Evolutionary conservation across 1,140 invertebrate genomes (phyloP).

Genomic region (Hestina assimilis): DNA sequence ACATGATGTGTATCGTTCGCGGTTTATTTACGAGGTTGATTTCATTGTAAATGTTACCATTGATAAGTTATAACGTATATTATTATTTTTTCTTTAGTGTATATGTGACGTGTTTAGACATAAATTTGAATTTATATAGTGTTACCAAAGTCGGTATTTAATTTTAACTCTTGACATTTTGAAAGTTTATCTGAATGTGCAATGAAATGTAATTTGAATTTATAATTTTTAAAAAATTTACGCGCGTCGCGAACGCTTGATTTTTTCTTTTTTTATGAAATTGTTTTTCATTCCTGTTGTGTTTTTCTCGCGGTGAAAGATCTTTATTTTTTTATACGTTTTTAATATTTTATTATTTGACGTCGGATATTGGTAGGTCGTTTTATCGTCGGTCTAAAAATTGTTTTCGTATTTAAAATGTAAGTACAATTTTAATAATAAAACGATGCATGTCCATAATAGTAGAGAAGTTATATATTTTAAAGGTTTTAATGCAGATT

Average conservation of each 20-base stretch:
- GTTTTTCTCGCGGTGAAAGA: conserved; percentile 66
- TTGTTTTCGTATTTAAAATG: conserved; percentile 52
- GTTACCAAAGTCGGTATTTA: conserved; percentile 53
- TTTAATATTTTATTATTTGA: conserved; percentile 50
- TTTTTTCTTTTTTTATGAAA: conserved; percentile 30
- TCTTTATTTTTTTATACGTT: conserved; percentile 78
- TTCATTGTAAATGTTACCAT: conserved; percentile 78
- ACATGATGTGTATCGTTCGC: conserved; percentile 44
- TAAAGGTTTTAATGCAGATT: conserved; percentile 72
- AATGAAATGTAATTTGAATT: conserved; percentile 35
- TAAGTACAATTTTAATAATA: conserved; percentile 71
- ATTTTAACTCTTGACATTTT: conserved; percentile 35
- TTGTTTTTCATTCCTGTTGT: conserved; percentile 67
- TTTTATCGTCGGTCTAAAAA: conserved; percentile 67
- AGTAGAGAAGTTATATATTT: conserved; percentile 67
- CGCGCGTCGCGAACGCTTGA: conserved; percentile 30
- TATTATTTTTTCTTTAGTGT: conserved; percentile 56
- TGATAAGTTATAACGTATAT: too few species aligned
- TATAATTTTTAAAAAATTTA: conserved; percentile 32
- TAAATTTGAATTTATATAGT: conserved; percentile 36
- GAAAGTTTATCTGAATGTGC: conserved; percentile 26
- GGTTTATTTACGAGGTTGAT: conserved; percentile 58
- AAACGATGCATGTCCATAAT: conserved; percentile 69
- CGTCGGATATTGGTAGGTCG: conserved; percentile 43
- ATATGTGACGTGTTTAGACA: conserved; percentile 39